Base-by-base conservation (phyloP, 2,888 invertebrate species). In the Agriopis aurantiaria region DNA sequence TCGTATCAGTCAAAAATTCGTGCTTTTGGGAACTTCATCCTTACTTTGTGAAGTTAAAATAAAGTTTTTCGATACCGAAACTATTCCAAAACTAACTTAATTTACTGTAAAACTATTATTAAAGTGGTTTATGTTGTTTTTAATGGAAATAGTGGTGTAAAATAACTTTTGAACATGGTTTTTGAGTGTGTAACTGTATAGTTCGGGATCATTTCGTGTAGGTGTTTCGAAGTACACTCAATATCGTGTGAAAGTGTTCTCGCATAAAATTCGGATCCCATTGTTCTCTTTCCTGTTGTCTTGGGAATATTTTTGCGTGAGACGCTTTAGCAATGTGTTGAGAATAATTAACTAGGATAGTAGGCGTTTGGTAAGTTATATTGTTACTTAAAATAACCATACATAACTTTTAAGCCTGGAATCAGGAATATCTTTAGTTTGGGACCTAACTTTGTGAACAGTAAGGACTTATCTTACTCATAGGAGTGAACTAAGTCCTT, bases 191-290 rank as follows among this genome's bases (percentile, higher is more conserved):
- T 91, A 92, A 93, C 92, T 92, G 92, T 93, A 88, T 88, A 87
- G 40, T 65, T 71, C 63, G 88, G 49, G 46, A 61, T 62, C 55
- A 14, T 90, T 88, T 88, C 87, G 91, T 91, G 93, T 94, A 93
- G 93, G 93, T 94, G 92, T 91, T 90, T 89, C 80, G 79, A 79
- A 80, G 82, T 83, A 83, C 85, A 84, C 85, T 86, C 84, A 88
- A 83, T 83, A 85, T 84, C 84, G 88, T 91, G 93, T 93, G 94
- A 94, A 94, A 94, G 94, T 94, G 91, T 92, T 90, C 90, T 92
- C 90, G 91, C 91, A 90, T 92, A 91, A 89, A 91, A 91, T 93
- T 93, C 88, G 88, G 90, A 88, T 88, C 91, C 93, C 91, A 94
- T 94, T 94, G 94, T 93, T 92, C 87, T 87, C 85, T 88, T 92